A percentile compares a stretch with the other conserved stretches of the same genome.
Evolutionary conservation across 2,888 invertebrate species (phyloP).

Genomic region (Agrochola lychnidis): DNA sequence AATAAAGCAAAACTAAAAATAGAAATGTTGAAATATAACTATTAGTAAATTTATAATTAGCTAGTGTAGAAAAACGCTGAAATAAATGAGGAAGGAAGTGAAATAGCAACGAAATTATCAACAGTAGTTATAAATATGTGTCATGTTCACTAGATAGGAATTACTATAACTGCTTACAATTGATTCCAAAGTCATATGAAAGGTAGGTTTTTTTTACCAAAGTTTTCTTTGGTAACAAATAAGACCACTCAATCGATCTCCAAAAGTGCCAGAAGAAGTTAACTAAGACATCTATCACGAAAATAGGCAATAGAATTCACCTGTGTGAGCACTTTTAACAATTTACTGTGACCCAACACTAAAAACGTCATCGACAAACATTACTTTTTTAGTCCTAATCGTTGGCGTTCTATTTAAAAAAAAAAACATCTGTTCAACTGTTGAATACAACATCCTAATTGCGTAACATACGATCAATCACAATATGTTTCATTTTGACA

Average conservation of each 20-base stretch:
- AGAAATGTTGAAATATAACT: background rate
- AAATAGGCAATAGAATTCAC: slow-evolving; percentile 32
- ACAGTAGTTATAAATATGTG: background rate
- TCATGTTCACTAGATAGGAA: background rate
- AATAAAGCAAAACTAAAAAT: background rate
- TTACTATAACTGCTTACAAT: background rate
- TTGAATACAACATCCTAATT: background rate
- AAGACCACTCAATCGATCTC: background rate
- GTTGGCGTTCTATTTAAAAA: background rate
- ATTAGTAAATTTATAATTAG: slow-evolving; percentile 3
- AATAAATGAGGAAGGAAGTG: background rate
- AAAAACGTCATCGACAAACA: background rate
- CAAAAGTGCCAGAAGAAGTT: background rate
- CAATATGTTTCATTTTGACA: no score
- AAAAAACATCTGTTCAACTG: background rate
- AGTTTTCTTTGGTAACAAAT: background rate
- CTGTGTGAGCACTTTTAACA: slow-evolving; percentile 15
- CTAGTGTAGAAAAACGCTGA: background rate
- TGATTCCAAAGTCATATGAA: background rate
- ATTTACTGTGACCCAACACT: slow-evolving; percentile 22
- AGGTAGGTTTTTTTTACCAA: no score
- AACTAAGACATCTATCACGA: slow-evolving; percentile 14
- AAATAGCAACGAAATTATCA: background rate
- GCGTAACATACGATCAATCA: no score
- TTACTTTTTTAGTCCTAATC: background rate